phyloP scores from a whole-genome alignment of 2,888 invertebrate species.

The Gnatocerus cornutus region DNA sequence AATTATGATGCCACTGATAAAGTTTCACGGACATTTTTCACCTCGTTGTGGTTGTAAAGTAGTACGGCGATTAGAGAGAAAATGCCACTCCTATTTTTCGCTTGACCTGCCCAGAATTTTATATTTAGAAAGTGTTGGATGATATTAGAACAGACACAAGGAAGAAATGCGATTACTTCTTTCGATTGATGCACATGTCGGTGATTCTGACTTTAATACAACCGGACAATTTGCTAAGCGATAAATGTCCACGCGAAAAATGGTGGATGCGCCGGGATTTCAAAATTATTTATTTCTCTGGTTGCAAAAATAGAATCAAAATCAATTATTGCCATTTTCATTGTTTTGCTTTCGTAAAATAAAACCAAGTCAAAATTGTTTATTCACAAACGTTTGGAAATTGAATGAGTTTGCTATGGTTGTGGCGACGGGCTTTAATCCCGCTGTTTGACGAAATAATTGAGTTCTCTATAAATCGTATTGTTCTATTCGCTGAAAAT shows the following conservation, averaged over 20 bases:
- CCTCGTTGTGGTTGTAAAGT: background rate
- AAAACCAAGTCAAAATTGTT: background rate
- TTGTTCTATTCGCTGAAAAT: conserved; percentile 23
- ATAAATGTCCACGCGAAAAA: no score
- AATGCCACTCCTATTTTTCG: background rate
- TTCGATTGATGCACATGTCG: background rate
- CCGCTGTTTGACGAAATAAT: conserved; percentile 13
- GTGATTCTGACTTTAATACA: background rate
- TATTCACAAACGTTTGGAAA: background rate
- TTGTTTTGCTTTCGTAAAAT: conserved; percentile 1
- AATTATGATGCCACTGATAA: conserved; percentile 6
- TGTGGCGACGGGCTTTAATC: background rate
- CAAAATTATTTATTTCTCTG: background rate
- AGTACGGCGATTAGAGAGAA: background rate
- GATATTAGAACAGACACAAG: background rate
- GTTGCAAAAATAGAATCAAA: background rate
- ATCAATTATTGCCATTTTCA: background rate
- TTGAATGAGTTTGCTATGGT: background rate
- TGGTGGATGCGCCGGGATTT: no score
- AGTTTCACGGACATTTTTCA: conserved; percentile 1
- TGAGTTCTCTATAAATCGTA: conserved; percentile 12
- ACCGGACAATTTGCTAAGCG: conserved; percentile 2
- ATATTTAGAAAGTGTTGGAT: background rate
- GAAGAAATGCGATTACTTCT: background rate
- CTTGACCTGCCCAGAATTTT: background rate